Conservation (phyloP, 2,888 invertebrate species). For the Suillia variegata region DNA sequence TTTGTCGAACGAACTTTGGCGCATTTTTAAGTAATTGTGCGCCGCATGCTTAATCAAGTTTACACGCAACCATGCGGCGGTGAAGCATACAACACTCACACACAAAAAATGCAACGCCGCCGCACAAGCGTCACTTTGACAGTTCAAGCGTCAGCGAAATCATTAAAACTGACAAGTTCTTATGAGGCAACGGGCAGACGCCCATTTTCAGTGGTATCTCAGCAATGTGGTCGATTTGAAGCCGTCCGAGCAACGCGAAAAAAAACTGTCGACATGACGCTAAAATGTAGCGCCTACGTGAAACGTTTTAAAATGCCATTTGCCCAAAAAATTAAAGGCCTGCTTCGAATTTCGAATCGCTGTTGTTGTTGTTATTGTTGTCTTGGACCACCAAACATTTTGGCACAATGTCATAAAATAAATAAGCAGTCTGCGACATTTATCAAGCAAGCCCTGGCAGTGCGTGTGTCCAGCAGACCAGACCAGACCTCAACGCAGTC, state of each 20-base stretch:
- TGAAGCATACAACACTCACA: not conserved
- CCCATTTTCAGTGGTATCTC: too few relatives aligned
- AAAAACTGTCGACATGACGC: conserved; percentile 39
- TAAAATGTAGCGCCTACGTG: conserved; percentile 44
- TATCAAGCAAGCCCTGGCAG: conserved; percentile 42
- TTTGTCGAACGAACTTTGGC: conserved; percentile 10
- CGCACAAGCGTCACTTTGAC: conserved; percentile 48
- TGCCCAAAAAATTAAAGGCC: conserved; percentile 5
- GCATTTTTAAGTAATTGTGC: conserved; percentile 19
- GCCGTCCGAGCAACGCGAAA: too few relatives aligned
- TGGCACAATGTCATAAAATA: conserved; percentile 55
- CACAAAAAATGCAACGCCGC: not conserved
- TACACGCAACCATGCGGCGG: conserved; percentile 15
- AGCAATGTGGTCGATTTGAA: too few relatives aligned
- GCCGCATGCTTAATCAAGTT: conserved; percentile 25
- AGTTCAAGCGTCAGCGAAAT: conserved; percentile 55
- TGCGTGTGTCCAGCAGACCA: not conserved
- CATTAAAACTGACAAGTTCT: conserved; percentile 55
- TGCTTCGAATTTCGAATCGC: too few relatives aligned
- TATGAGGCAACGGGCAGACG: conserved; percentile 46
- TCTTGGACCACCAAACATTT: conserved; percentile 41
- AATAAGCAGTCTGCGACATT: conserved; percentile 61
- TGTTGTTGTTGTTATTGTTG: too few relatives aligned
- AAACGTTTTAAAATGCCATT: conserved; percentile 22
- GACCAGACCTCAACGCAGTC: too few relatives aligned